Evolutionary conservation across 2,888 invertebrate species (phyloP).

Genomic region (Baccha elongata): DNA sequence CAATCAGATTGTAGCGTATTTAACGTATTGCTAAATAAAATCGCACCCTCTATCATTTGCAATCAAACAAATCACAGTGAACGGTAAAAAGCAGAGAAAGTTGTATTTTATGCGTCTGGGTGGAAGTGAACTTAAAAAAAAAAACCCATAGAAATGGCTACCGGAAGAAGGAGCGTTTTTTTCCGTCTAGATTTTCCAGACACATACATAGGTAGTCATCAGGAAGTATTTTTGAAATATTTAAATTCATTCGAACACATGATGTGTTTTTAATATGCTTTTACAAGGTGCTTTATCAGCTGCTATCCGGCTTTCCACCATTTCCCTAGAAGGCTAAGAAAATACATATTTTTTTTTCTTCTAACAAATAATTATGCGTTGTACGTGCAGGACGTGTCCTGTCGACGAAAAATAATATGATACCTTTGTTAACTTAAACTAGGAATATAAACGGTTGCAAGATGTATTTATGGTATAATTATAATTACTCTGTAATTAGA

Average conservation of each 20-base stretch:
- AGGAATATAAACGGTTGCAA: constrained; percentile 12
- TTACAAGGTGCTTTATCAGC: neutral
- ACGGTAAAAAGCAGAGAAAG: constrained; percentile 19
- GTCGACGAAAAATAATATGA: neutral
- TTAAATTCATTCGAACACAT: no score
- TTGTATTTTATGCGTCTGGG: constrained; percentile 19
- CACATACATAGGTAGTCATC: no score
- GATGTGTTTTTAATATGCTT: no score
- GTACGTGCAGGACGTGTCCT: neutral
- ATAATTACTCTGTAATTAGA: constrained; percentile 69
- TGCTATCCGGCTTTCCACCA: neutral
- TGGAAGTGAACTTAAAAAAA: neutral
- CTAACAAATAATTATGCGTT: neutral
- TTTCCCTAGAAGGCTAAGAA: no score
- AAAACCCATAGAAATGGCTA: constrained; percentile 17
- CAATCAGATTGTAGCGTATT: constrained; percentile 56
- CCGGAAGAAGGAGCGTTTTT: constrained; percentile 9
- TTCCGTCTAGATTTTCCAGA: neutral
- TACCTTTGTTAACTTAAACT: neutral
- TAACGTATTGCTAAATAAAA: constrained; percentile 10
- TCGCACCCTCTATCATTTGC: constrained; percentile 37
- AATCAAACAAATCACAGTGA: constrained; percentile 56
- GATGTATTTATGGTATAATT: constrained; percentile 18
- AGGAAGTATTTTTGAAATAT: constrained; percentile 14
- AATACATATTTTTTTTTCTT: no score